phyloP scores from a whole-genome alignment of 2,888 invertebrate genomes.

The Falcaria lacertinaria region DNA sequence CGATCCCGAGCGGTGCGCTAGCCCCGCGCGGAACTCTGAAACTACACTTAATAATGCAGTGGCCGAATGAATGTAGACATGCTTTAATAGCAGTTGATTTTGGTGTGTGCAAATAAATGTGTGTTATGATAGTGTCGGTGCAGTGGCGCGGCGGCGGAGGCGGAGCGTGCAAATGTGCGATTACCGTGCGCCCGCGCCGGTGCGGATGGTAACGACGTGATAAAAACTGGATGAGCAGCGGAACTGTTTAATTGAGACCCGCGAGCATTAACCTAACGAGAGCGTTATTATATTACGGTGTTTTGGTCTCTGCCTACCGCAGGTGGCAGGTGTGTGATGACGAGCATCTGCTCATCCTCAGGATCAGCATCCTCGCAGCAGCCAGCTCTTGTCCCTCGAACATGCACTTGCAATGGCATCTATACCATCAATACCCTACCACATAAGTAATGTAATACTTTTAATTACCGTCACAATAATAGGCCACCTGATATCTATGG shows the following conservation, averaged over 20 bases:
- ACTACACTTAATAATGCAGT: neutral
- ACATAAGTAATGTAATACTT: no score
- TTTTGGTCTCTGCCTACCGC: neutral
- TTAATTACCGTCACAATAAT: no score
- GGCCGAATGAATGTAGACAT: neutral
- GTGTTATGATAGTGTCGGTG: neutral
- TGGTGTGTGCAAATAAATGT: neutral
- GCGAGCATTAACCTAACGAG: neutral
- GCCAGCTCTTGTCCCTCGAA: no score
- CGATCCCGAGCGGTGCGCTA: neutral
- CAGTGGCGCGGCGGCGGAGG: neutral
- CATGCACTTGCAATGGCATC: no score
- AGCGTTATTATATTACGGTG: neutral
- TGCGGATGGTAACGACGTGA: constrained; percentile 16
- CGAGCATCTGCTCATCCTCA: no score
- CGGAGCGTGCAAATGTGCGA: constrained; percentile 1
- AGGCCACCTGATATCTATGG: no score
- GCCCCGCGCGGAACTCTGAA: neutral
- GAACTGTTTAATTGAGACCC: constrained; percentile 13
- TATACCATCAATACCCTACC: no score
- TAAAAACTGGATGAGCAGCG: constrained; percentile 17
- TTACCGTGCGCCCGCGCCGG: neutral
- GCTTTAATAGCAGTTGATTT: neutral
- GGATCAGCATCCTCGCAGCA: no score
- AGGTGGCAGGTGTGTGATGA: no score